Evolutionary conservation across 2,797 vertebrate genomes (phyloP).

Genomic region (Acipenser transmontanus): DNA sequence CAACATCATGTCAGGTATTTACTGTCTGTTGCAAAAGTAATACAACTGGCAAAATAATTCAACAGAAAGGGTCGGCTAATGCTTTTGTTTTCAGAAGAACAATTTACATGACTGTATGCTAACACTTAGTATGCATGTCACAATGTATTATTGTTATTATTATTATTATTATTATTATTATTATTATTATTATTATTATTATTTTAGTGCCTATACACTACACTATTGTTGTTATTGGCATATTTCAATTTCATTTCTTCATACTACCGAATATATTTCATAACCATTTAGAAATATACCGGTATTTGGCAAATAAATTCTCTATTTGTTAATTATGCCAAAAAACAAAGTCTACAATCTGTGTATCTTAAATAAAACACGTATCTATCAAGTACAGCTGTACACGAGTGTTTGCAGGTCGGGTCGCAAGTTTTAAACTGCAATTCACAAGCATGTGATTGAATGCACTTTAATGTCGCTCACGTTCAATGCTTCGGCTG

Average conservation of each 20-base stretch:
- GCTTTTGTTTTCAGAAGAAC: too few relatives aligned
- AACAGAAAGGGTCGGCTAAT: too few relatives aligned
- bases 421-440: too few relatives aligned
- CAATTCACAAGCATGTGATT: too few relatives aligned
- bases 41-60: too few relatives aligned
- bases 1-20: too few relatives aligned
- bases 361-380: background rate
- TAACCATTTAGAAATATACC: too few relatives aligned
- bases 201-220: background rate
- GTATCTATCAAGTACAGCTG: background rate
- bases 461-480: background rate
- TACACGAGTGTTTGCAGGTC: background rate
- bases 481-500: background rate
- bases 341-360: background rate
- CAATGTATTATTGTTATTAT: background rate
- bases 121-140: background rate
- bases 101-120: background rate
- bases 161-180: background rate
- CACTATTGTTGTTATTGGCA: too few relatives aligned
- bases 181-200: background rate
- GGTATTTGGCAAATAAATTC: background rate
- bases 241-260: too few relatives aligned
- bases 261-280: too few relatives aligned
- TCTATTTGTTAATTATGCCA: background rate
- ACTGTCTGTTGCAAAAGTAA: too few relatives aligned